Base-by-base conservation (phyloP, 92 coral and sea anemone genomes). In the Porites evermanni region DNA sequence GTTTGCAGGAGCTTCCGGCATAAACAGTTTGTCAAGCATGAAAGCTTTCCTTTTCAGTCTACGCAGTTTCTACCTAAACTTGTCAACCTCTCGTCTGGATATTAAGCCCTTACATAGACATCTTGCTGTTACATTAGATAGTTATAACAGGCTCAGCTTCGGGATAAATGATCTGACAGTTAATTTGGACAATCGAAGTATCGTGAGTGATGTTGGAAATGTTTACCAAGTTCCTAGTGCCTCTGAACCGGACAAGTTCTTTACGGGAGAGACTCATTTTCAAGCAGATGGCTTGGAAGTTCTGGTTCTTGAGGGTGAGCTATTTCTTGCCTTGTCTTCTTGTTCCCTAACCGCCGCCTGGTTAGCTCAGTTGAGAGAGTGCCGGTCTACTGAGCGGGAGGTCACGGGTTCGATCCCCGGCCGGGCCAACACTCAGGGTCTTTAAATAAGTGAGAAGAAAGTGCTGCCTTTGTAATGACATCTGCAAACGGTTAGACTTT, bases 141-240 rank as follows among this genome's bases (percentile, higher is more conserved):
- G 47, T 38, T 38, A 38, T 38, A 3, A n/a, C 64, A 11, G 1
- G 78, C 24, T 89, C 10, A 82, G 66, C 8, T 89, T 84, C 59
- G 93, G 93, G 13, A 14, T 29, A 38, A 50, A 77, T n/a, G 93
- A 89, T 58, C 75, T 89, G 52, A 59, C 38, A 0, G 72, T 89
- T 38, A 52, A 75, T 16, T 67, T 89, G 1, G 51, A 77, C n/a
- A 74, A 51, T 24, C 76, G 50, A 60, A 80, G 24, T 50, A 64
- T 74, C 8, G 69, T 10, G 1, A 17, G 47, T 64, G 5, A 14
- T 1, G 76, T 82, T n/a, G 89, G 89, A 2, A 65, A 47, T 7
- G 81, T 80, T 12, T 89, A 89, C 72, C 75, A 85, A 70, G 47
- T 20, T 74, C 78, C 78, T 9, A 74, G 6, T 51, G 64, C 19